Base-by-base conservation (phyloP, 2,113 vertebrate genomes). In the Chaetura pelagica region DNA sequence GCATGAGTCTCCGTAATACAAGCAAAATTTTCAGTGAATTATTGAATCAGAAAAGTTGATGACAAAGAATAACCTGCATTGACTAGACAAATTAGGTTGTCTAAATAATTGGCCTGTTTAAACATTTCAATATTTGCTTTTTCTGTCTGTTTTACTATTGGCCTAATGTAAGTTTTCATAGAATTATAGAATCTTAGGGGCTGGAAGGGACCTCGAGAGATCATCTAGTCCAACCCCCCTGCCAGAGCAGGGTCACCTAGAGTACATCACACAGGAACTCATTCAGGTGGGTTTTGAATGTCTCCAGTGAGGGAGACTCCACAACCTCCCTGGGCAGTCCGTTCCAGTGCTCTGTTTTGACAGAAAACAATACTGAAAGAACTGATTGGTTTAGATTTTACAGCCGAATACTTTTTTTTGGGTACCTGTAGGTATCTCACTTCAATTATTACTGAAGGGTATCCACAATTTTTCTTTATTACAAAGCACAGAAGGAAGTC, bases 381-480 rank as follows among this genome's bases (percentile, higher is more conserved):
- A 59, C 1, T 0, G 6, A 72, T 27, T 2, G 16, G 35, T 76
- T 76, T 24, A 68, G 19, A 24, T 84, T 68, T 76, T 84, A 42
- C 6, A 38, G 19, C 4, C 17, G 21, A 46, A 64, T 27, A 18
- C 2, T 26, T 55, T 67, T 38, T 63, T 23, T 27, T 59, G 24
- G 10, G n/a, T 57, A 17, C 20, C 19, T 62, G 20, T 66, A 54
- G 55, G 44, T 16, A 54, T 8, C 17, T 80, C 46, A 17, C 6
- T 40, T 80, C 46, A 17, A 6, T 40, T 58, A 35, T 49, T 9
- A 16, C 23, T 10, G 5, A 20, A 4, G 1, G 13, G 0, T 44
- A n/a, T 51, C n/a, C 32, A 34, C 5, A 68, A 29, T 46, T 91
- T 19, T 30, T 78, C 52, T 58, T 71, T 22, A 71, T 58, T 78